These are phyloP conservation scores for Spialia ferax DNA, from an alignment of 2,888 invertebrate genomes.

Conservation along the genomic window DNA sequence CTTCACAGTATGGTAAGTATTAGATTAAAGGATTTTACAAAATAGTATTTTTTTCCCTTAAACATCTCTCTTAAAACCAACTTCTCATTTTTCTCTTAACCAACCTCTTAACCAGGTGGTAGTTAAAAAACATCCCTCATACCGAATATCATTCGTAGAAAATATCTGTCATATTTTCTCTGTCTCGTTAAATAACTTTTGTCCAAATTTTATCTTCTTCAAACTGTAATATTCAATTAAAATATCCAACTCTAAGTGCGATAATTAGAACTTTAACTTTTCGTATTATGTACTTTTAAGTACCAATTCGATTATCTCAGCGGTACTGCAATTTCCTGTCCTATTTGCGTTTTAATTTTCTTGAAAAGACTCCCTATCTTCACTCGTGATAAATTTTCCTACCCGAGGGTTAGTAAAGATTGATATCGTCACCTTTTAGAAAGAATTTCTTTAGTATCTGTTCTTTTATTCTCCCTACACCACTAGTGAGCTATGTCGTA, in stretches of 20 bases:
- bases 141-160: background rate
- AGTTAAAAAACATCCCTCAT: background rate
- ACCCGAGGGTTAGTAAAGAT: background rate
- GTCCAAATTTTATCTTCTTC: constrained; percentile 18
- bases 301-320: constrained; percentile 26
- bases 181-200: too few species aligned
- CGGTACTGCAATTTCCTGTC: constrained; percentile 28
- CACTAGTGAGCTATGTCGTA: background rate
- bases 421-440: background rate
- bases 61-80: too few species aligned
- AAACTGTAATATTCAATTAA: constrained; percentile 18
- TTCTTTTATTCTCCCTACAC: background rate
- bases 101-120: too few species aligned
- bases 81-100: too few species aligned
- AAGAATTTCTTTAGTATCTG: background rate
- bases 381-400: too few species aligned
- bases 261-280: constrained; percentile 37
- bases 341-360: constrained; percentile 9
- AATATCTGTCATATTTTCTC: constrained; percentile 5
- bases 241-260: constrained; percentile 26
- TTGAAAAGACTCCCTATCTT: background rate
- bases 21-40: too few species aligned
- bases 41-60: too few species aligned
- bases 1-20: background rate
- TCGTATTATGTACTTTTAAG: constrained; percentile 27